These are phyloP conservation scores for Papilio aristodemus DNA, from an alignment of 1,140 invertebrate species.

Conservation along the genomic window DNA sequence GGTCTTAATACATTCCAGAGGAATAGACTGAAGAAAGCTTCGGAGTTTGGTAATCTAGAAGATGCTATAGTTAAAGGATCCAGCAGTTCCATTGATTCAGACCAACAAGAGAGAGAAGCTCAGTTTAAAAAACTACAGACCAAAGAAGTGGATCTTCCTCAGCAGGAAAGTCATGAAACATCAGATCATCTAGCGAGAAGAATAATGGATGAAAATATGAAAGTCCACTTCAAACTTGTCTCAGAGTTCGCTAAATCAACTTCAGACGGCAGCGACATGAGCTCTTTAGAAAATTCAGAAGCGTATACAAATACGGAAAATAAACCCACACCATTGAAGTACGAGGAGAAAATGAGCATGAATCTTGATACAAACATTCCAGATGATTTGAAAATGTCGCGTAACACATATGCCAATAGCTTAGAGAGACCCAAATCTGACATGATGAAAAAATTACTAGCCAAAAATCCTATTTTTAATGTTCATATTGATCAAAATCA, in stretches of 20 bases:
- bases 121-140: constrained; percentile 44
- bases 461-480: constrained; percentile 78
- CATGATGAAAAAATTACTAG: constrained; percentile 79
- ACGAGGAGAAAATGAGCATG: constrained; percentile 73
- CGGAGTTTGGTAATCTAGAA: constrained; percentile 88
- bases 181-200: constrained; percentile 72
- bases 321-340: constrained; percentile 59
- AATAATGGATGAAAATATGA: constrained; percentile 76
- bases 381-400: constrained; percentile 82
- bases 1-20: constrained; percentile 84
- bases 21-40: constrained; percentile 86
- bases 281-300: constrained; percentile 66
- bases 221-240: constrained; percentile 76
- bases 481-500: constrained; percentile 69
- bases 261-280: constrained; percentile 68
- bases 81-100: constrained; percentile 72
- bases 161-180: constrained; percentile 67
- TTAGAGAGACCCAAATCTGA: constrained; percentile 81
- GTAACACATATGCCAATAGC: constrained; percentile 80
- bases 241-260: constrained; percentile 76
- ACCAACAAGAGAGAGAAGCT: constrained; percentile 59
- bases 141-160: constrained; percentile 49
- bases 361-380: constrained; percentile 81
- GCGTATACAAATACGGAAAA: constrained; percentile 40
- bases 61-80: constrained; percentile 84